These are phyloP conservation scores for Orcinus orca DNA, from an alignment of 2,113 vertebrate genomes.

Conservation along the genomic window DNA sequence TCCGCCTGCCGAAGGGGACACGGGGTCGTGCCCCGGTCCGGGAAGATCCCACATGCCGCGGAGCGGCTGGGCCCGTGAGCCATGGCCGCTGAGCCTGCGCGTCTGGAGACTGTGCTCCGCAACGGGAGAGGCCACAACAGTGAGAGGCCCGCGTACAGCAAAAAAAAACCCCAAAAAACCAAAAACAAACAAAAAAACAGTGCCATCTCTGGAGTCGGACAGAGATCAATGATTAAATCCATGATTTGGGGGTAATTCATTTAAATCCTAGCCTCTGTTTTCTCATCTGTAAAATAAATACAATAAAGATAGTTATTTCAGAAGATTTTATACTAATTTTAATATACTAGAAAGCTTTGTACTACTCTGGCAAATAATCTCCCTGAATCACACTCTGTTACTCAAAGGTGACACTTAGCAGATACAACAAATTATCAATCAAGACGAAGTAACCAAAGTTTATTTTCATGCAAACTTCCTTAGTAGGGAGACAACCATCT, in stretches of 20 bases:
- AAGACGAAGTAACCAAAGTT: neutral
- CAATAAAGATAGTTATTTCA: neutral
- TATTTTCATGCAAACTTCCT: neutral
- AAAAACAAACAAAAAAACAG: neutral
- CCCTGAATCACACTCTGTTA: neutral
- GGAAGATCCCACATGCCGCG: no score
- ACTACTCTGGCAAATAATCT: neutral
- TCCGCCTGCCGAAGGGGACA: no score
- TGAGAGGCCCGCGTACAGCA: no score
- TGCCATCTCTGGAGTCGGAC: neutral
- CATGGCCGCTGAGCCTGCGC: no score
- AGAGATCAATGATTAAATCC: neutral
- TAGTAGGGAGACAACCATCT: neutral
- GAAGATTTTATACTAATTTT: neutral
- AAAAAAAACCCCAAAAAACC: no score
- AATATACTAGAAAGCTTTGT: neutral
- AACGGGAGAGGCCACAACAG: no score
- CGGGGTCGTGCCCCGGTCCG: no score
- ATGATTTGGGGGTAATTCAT: neutral
- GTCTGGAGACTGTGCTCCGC: no score
- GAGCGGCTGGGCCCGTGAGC: no score
- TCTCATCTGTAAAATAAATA: neutral
- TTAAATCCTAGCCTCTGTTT: neutral
- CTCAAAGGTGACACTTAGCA: neutral
- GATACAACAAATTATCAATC: neutral